Evolutionary conservation across 2,888 invertebrate genomes (phyloP).

Genomic region (Protonemura montana): DNA sequence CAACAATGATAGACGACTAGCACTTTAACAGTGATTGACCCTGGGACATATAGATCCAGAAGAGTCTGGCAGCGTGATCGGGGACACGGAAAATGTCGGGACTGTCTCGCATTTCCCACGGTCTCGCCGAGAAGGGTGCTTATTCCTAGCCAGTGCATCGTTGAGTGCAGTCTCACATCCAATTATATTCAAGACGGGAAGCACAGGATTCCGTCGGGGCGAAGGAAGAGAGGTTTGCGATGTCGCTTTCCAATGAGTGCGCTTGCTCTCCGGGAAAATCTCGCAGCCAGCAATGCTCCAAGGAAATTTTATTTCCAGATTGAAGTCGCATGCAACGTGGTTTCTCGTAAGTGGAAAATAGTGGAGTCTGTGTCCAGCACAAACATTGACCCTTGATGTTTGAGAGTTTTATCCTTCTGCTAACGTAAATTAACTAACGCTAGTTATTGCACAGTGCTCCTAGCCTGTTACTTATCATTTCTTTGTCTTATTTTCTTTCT

Average conservation of each 20-base stretch:
- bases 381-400: too few species aligned
- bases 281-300: neutral
- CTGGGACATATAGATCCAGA: too few species aligned
- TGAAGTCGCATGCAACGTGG: neutral
- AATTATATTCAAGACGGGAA: neutral
- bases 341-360: too few species aligned
- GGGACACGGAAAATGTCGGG: neutral
- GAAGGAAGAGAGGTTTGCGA: neutral
- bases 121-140: neutral
- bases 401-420: too few species aligned
- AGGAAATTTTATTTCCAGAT: neutral
- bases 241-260: slow-evolving; percentile 12
- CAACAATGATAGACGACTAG: too few species aligned
- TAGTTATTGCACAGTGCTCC: too few species aligned
- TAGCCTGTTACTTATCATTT: too few species aligned
- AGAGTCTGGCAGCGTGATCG: too few species aligned
- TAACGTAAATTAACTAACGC: too few species aligned
- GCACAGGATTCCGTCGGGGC: neutral
- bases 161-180: neutral
- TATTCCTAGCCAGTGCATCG: slow-evolving; percentile 12
- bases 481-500: too few species aligned
- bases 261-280: neutral
- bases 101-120: neutral
- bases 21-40: too few species aligned
- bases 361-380: too few species aligned